Evolutionary conservation across 2,797 vertebrate species (phyloP), one percentile per base, ranked within the genome.

Genomic region (Hafferia zeledoni): DNA sequence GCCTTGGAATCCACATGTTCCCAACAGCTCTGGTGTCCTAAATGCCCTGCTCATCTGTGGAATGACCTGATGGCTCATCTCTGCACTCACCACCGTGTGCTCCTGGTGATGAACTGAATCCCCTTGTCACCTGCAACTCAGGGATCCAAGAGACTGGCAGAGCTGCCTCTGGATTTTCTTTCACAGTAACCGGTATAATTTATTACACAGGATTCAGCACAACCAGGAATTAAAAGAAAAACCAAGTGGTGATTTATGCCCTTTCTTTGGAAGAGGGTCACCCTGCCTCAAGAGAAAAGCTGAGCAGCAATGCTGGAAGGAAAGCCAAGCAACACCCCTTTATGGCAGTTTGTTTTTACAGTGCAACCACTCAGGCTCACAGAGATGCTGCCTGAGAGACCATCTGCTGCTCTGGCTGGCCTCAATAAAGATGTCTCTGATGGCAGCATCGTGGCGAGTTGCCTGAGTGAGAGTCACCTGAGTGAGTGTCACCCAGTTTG

Each of bases 241-340:
- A 88, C 41, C 72, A 69, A 55, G 55, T 9, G n/a, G 50, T 82
- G 81, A 71, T 90, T 88, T 83, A 55, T 50, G 43, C 46, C 50
- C n/a, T 79, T 75, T 89, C 55, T 82, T 69, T 87, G 63, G 63
- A 72, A 81, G 63, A 93, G 86, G 57, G 86, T 93, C 69, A 79
- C 39, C 11, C 3, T 65, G 74, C 70, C 70, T 72, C 61, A 6
- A 0, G 12, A 89, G 81, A 74, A 76, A 59, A 93, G 76, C 46
- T 1, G 2, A 79, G 89, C 70, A 65, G 17, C 49, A 80, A 49
- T 12, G 43, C 69, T 67, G 43, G 37, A 87, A 89, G 59, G 13
- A 64, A 75, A 91, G 67, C 81, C 50, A 20, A 75, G 65, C 63
- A 71, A 67, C 39, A 14, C 76, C 86, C 64, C 77, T 69, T 79